Base-by-base conservation (phyloP, 2,113 vertebrate genomes). In the Sander vitreus region DNA sequence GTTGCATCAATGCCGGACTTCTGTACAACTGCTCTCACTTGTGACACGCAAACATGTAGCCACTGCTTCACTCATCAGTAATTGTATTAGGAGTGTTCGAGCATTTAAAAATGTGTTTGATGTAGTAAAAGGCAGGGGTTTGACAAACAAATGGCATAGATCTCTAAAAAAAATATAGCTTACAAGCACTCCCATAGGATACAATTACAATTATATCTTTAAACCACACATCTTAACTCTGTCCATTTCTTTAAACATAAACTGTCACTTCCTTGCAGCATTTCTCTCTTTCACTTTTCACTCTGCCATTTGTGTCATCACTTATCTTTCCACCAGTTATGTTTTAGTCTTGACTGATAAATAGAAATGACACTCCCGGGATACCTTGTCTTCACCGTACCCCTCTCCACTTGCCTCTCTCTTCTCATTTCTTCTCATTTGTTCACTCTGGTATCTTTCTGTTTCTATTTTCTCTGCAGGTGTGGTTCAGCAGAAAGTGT, bases 401-500 rank as follows among this genome's bases (percentile, higher is more conserved):
- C 21, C 21, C 15, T 60, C 30, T 51, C 48, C 19, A 60, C 11
- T 1, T 3, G 21, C 11, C 16, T 65, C 21, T 75, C 14, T 53
- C 18, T 12, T 66, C 19, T 51, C 10, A 58, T 54, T 47, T 18
- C 54, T 25, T 43, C 25, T 21, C 21, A 36, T 36, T 43, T 59
- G 12, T 25, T 59, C 27, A 33, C 58, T 64, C 11, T 15, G 9
- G 12, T 51, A 12, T 68, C 54, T 77, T 62, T 79, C 13, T 55
- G 4, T 11, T 36, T 27, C 36, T 76, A 60, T 60, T 62, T n/a
- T 71, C 50, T 79, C 19, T 77, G 36, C 80, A 95, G 95, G 95
- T 87, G 89, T 94, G 70, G 92, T 99, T 76, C 98, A 99, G 86
- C 97, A 99, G 92, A 99, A 99, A 86, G 97, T 99, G 71, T 90